These are phyloP conservation scores for Alethe castanea DNA, from an alignment of 2,113 vertebrate species.

Conservation along the genomic window DNA sequence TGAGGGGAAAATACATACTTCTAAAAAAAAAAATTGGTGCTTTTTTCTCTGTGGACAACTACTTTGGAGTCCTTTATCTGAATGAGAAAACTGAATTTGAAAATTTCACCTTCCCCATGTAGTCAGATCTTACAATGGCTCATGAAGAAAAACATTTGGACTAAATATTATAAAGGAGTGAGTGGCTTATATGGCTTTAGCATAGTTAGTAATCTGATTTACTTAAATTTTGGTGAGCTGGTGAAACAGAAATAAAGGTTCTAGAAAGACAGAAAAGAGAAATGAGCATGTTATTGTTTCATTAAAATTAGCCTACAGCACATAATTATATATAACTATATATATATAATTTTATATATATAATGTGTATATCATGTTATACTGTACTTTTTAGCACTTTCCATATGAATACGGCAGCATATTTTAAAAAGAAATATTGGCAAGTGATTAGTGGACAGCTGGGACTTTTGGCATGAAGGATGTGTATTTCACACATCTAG, in stretches of 20 bases:
- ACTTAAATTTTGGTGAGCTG: background rate
- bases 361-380: background rate
- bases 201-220: background rate
- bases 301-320: background rate
- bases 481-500: conserved; percentile 27
- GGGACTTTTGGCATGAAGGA: background rate
- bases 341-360: background rate
- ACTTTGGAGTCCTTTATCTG: background rate
- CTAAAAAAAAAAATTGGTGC: accelerated
- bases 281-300: background rate
- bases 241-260: background rate
- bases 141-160: background rate
- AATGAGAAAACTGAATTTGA: background rate
- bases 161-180: background rate
- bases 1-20: background rate
- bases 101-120: background rate
- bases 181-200: background rate
- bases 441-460: conserved; percentile 33
- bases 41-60: background rate
- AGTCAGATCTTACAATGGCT: background rate
- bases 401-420: background rate
- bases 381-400: background rate
- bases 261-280: background rate
- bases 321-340: background rate
- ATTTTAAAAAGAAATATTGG: background rate